These are phyloP conservation scores for Coregonus suidteri DNA, from an alignment of 2,797 vertebrate genomes.

Conservation along the genomic window DNA sequence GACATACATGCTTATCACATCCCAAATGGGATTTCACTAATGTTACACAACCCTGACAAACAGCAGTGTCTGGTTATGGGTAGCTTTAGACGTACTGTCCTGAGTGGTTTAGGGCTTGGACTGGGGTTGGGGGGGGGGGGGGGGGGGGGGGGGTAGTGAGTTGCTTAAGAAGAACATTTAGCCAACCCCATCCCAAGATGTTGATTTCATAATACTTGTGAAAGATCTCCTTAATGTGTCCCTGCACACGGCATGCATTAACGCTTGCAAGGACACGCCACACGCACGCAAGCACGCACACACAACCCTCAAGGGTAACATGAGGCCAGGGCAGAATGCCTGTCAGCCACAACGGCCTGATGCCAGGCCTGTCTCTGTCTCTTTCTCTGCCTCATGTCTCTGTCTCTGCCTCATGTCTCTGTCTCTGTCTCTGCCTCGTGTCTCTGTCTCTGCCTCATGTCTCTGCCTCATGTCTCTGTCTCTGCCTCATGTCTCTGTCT, in stretches of 20 bases:
- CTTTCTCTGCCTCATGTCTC: not conserved
- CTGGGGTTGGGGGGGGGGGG: constrained; percentile 26
- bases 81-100: not conserved
- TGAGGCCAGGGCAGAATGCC: constrained; percentile 3
- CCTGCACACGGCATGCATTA: not conserved
- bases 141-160: constrained; percentile 24
- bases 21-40: constrained; percentile 30
- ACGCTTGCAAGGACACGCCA: not conserved
- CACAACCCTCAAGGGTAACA: constrained; percentile 11
- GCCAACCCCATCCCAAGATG: not conserved
- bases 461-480: no score
- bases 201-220: not conserved
- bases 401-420: no score
- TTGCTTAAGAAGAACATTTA: constrained; percentile 42
- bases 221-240: not conserved
- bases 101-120: not conserved
- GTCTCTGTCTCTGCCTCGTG: not conserved
- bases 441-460: constrained; percentile 3
- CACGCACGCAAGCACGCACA: constrained; percentile 3
- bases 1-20: constrained; percentile 24
- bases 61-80: constrained; percentile 27
- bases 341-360: not conserved
- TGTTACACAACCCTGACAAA: constrained; percentile 54
- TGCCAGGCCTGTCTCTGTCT: not conserved
- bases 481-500: no score